phyloP scores from a whole-genome alignment of 2,113 vertebrate genomes.

The Laticauda colubrina region DNA sequence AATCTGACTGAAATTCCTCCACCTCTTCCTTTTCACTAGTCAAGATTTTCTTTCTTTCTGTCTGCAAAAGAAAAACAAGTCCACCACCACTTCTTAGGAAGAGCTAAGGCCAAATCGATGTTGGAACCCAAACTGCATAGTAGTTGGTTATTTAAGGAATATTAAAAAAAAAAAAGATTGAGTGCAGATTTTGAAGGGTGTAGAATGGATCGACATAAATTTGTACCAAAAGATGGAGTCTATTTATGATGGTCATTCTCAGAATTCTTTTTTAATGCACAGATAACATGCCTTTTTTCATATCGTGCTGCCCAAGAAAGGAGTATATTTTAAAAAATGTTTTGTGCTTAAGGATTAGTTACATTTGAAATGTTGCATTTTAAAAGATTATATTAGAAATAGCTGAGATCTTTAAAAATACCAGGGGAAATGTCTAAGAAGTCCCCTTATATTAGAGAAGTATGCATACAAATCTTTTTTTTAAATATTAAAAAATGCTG shows the following conservation, averaged over 20 bases:
- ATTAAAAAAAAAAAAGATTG: not conserved
- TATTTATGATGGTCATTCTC: not conserved
- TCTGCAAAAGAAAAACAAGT: not conserved
- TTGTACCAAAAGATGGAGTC: not conserved
- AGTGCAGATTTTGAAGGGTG: not conserved
- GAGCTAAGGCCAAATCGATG: not conserved
- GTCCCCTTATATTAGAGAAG: not conserved
- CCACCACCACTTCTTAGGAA: not conserved
- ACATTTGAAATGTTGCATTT: not conserved
- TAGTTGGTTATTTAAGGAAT: not conserved
- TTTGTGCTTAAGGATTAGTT: not conserved
- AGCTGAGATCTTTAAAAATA: not conserved
- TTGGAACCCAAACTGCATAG: not conserved
- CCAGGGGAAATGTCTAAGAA: not conserved
- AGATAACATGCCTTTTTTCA: not conserved
- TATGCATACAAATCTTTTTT: not conserved
- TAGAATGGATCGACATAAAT: not conserved
- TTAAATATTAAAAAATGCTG: not conserved
- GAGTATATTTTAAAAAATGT: not conserved
- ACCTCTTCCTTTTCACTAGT: rapidly evolving
- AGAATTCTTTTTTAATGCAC: not conserved
- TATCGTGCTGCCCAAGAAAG: not conserved
- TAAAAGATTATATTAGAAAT: not conserved
- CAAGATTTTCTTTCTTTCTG: not conserved
- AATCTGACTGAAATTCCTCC: constrained; percentile 12